Conservation (phyloP, 2,888 invertebrate genomes). For the Drosophila flavopinicola region DNA sequence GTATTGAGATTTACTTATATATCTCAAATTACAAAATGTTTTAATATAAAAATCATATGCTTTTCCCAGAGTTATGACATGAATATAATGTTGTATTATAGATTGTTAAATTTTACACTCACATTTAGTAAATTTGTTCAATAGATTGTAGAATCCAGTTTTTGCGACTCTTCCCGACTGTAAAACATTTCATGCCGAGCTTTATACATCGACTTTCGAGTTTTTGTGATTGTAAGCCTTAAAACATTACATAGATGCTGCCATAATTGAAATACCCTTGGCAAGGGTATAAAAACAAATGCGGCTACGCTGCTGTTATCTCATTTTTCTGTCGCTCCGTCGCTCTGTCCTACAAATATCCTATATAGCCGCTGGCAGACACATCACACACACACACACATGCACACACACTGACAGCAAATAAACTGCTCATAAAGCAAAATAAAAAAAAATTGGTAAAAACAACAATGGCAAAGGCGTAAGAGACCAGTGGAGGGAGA, state of each 20-base stretch:
- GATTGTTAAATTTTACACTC: too few relatives aligned
- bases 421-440: constrained; percentile 78
- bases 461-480: constrained; percentile 52
- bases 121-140: too few relatives aligned
- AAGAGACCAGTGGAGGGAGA: constrained; percentile 35
- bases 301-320: constrained; percentile 39
- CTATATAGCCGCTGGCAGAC: constrained; percentile 47
- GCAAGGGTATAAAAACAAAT: constrained; percentile 10
- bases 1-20: too few relatives aligned
- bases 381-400: constrained; percentile 16
- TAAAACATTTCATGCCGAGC: too few relatives aligned
- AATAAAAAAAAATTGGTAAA: constrained; percentile 54
- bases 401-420: constrained; percentile 42
- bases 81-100: too few relatives aligned
- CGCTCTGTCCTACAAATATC: constrained; percentile 35
- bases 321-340: constrained; percentile 39
- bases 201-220: too few relatives aligned
- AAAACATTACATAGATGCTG: not conserved
- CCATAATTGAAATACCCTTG: not conserved
- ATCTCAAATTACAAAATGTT: too few relatives aligned
- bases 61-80: too few relatives aligned
- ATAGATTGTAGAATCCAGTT: too few relatives aligned
- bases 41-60: too few relatives aligned
- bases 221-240: not conserved
- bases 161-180: too few relatives aligned